Evolutionary conservation across 2,888 invertebrate genomes (phyloP).

Genomic region (Clanis bilineata): DNA sequence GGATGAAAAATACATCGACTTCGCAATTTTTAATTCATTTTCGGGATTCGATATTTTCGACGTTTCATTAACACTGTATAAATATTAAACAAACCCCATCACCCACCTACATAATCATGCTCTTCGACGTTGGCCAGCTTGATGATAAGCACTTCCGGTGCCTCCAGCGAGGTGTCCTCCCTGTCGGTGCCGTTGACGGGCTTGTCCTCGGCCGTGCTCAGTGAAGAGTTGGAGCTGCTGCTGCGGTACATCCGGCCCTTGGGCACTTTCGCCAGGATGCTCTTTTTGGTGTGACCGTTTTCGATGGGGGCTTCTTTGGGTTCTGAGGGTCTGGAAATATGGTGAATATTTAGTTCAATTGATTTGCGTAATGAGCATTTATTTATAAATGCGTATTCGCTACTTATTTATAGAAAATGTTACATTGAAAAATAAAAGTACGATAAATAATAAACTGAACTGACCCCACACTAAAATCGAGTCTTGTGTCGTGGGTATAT

Average conservation of each 20-base stretch:
- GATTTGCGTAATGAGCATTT: too few relatives aligned
- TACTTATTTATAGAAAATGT: too few relatives aligned
- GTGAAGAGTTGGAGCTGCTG: conserved; percentile 50
- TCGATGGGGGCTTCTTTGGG: conserved; percentile 56
- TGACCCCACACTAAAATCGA: too few relatives aligned
- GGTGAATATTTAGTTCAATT: background rate
- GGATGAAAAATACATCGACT: too few relatives aligned
- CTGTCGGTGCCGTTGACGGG: conserved; percentile 43
- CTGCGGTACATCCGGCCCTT: conserved; percentile 63
- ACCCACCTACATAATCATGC: conserved; percentile 72
- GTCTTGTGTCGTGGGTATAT: too few relatives aligned
- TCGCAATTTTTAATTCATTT: too few relatives aligned
- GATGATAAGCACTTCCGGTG: conserved; percentile 66
- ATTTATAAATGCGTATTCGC: too few relatives aligned
- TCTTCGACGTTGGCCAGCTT: conserved; percentile 67
- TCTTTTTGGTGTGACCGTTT: conserved; percentile 54
- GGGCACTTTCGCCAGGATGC: conserved; percentile 66
- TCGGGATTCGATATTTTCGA: too few relatives aligned
- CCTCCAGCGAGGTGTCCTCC: conserved; percentile 46
- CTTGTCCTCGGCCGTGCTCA: conserved; percentile 46
- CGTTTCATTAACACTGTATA: background rate
- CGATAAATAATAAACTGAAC: too few relatives aligned
- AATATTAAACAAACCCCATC: background rate
- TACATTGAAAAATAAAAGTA: too few relatives aligned
- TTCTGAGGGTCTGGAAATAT: conserved; percentile 45